Percentiles rank a stretch among this genome's conserved stretches.
These are phyloP conservation scores for Aleadryas rufinucha DNA, from an alignment of 2,113 vertebrate genomes.

Conservation along the genomic window DNA sequence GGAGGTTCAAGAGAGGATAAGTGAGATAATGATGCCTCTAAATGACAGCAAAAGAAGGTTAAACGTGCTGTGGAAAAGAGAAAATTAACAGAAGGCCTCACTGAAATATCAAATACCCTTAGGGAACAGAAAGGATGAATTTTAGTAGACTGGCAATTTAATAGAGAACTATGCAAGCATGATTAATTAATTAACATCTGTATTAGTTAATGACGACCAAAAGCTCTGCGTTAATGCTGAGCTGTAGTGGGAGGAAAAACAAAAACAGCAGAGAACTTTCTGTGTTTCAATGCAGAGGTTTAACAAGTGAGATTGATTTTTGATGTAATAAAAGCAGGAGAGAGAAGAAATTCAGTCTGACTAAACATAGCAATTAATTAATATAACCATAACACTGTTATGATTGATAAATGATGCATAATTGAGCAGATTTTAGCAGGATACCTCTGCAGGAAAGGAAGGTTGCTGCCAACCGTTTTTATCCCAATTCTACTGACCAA, in stretches of 20 bases:
- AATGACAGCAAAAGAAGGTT: slow-evolving; percentile 13
- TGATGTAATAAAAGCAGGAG: background rate
- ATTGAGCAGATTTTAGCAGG: background rate
- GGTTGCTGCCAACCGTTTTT: background rate
- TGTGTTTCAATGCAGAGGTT: background rate
- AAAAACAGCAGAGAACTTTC: background rate
- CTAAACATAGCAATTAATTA: background rate
- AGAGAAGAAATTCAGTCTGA: background rate
- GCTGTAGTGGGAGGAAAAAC: background rate
- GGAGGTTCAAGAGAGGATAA: slow-evolving; percentile 12
- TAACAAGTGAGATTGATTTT: background rate
- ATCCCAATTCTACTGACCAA: background rate
- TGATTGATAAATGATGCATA: background rate
- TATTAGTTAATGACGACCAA: background rate
- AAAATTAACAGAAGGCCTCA: background rate
- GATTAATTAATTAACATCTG: slow-evolving; percentile 46
- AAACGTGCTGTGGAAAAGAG: background rate
- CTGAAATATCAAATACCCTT: background rate
- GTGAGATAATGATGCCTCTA: background rate
- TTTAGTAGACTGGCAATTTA: slow-evolving; percentile 23
- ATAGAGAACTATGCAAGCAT: background rate
- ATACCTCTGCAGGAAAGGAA: background rate
- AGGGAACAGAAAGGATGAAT: slow-evolving; percentile 15
- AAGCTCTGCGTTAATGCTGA: background rate
- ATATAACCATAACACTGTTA: background rate